Base-by-base conservation (phyloP, 2,797 vertebrate genomes). In the Lagocephalus sceleratus region DNA sequence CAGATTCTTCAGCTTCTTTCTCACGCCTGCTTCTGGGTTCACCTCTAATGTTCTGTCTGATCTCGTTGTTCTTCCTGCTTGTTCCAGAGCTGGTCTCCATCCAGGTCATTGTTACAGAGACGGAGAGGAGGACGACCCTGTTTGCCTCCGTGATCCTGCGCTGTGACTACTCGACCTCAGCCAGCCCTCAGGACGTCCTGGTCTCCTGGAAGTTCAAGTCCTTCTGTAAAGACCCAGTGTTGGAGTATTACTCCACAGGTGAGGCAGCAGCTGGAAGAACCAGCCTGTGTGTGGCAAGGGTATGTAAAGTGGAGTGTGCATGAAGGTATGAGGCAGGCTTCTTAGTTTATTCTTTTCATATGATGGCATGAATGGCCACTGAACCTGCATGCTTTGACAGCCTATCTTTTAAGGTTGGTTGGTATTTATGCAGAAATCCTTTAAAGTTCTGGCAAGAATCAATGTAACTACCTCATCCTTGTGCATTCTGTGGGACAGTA, bases 191-290 rank as follows among this genome's bases (percentile, higher is more conserved):
- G 78, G 93, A 94, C 0, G 94, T 98, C 20, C 82, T 94, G n/a
- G 92, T 98, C 78, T 94, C 92, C 3, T 99, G 97, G 97, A 90
- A 79, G 57, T 99, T 63, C 89, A 99, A 98, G 80, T 95, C 96
- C 59, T 99, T 97, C 87, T 99, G 97, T 81, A 95, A 94, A 83
- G 97, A 99, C 73, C 97, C 97, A 0, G 87, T 99, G 65, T 87
- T 98, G 73, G 94, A 99, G 44, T 99, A 92, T 83, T 96, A 96
- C 74, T 94, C 94, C 17, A 85, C 86, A 62, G 92, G 97, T 98
- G 78, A 94, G 69, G 2, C 38, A 14, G 11, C 10, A 16, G 19
- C 2, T 42, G 38, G 10, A 64, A 29, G 14, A 6, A 55, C 19
- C 19, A 3, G 32, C 14, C 32, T 35, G 32, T 35, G 32, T 35